phyloP scores from a whole-genome alignment of 2,797 vertebrate genomes.

The Premnoplex brunnescens region DNA sequence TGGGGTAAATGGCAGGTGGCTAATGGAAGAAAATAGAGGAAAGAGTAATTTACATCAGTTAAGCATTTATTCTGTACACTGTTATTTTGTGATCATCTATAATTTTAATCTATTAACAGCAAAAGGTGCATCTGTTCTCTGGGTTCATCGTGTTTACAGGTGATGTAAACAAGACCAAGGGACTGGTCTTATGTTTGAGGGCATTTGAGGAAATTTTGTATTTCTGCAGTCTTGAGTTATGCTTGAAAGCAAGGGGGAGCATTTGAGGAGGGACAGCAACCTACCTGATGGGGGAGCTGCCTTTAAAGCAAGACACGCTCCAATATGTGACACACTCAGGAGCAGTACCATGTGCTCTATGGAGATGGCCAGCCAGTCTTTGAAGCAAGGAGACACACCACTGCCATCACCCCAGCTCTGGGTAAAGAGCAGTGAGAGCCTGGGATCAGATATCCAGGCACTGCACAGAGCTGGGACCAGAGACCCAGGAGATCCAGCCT shows the following conservation, averaged over 20 bases:
- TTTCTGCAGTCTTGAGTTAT: neutral
- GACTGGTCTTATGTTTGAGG: neutral
- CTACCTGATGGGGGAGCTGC: neutral
- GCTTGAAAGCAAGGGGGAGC: neutral
- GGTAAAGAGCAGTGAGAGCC: neutral
- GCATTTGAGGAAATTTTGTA: neutral
- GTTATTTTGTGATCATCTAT: conserved; percentile 45
- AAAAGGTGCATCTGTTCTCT: neutral
- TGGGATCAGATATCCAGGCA: neutral
- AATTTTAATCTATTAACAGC: conserved; percentile 37
- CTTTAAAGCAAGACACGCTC: neutral
- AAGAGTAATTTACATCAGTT: conserved; percentile 25
- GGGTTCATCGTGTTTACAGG: neutral
- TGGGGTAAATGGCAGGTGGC: neutral
- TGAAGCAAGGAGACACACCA: neutral
- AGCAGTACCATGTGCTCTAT: fast-evolving
- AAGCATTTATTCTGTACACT: neutral
- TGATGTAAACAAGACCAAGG: neutral
- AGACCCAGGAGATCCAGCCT: neutral
- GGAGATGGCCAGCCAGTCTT: neutral
- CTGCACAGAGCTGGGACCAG: neutral
- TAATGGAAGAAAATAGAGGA: conserved; percentile 42
- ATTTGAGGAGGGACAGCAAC: neutral
- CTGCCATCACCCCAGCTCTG: neutral
- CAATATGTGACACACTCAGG: fast-evolving